Evolutionary conservation across 2,113 vertebrate genomes (phyloP).

Genomic region (Himantopus leucocephalus): DNA sequence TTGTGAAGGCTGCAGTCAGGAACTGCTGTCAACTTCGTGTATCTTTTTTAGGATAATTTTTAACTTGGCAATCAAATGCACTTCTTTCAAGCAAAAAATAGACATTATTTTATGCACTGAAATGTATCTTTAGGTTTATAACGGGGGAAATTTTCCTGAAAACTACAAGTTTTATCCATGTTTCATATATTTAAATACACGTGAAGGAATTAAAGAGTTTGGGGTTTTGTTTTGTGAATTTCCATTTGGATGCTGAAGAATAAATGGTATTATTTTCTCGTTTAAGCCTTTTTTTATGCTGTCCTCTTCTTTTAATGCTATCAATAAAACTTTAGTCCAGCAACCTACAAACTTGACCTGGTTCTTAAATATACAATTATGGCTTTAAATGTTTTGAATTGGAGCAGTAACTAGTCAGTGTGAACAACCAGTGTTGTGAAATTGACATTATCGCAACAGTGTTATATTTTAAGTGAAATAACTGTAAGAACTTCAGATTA

Average conservation of each 20-base stretch:
- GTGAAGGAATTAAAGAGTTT: background rate
- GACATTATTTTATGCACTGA: background rate
- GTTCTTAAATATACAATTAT: background rate
- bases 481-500: background rate
- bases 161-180: background rate
- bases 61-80: slow-evolving; percentile 12
- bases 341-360: background rate
- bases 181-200: background rate
- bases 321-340: background rate
- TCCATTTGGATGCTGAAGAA: background rate
- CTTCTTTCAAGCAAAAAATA: slow-evolving; percentile 10
- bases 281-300: background rate
- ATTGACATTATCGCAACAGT: background rate
- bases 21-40: background rate
- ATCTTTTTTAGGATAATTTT: background rate
- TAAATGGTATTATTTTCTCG: background rate
- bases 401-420: background rate
- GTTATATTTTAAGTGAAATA: background rate
- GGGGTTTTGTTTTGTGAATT: background rate
- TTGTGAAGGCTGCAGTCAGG: slow-evolving; percentile 3
- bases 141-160: background rate
- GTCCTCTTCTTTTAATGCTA: background rate
- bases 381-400: background rate
- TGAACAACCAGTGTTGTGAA: background rate
- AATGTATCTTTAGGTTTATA: background rate